Evolutionary conservation across 2,797 vertebrate species (phyloP).

Genomic region (Cebuella pygmaea): DNA sequence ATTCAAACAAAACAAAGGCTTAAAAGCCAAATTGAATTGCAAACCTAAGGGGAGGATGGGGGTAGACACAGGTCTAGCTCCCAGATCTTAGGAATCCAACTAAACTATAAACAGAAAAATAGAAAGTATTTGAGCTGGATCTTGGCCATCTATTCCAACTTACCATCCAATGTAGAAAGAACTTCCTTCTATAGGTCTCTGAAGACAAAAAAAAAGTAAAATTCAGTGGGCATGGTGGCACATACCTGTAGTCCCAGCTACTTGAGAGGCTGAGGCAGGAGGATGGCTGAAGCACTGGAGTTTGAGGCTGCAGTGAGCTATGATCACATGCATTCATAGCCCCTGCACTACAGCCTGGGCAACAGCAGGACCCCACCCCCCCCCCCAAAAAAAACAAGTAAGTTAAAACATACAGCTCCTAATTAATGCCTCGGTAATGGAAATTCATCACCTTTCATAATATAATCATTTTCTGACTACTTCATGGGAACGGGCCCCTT

Average conservation of each 20-base stretch:
- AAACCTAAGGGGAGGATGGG: background rate
- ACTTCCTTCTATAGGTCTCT: background rate
- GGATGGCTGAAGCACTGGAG: background rate
- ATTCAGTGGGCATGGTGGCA: background rate
- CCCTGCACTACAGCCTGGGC: background rate
- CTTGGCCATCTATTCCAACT: background rate
- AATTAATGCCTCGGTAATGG: background rate
- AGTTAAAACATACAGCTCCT: background rate
- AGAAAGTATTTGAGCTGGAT: background rate
- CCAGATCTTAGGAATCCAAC: background rate
- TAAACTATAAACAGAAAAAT: background rate
- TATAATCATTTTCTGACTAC: background rate
- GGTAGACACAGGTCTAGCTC: background rate
- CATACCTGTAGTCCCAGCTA: background rate
- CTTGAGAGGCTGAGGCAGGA: background rate
- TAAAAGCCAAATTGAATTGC: background rate
- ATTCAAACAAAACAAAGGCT: background rate
- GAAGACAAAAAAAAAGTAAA: background rate
- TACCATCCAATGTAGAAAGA: background rate
- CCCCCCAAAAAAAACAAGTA: background rate
- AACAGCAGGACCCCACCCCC: background rate
- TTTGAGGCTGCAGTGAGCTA: background rate
- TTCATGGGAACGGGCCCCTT: too few relatives aligned
- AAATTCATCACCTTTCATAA: constrained; percentile 5
- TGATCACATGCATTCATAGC: background rate